These are phyloP conservation scores for Resseliella maxima DNA, from an alignment of 2,888 invertebrate genomes.

Conservation along the genomic window DNA sequence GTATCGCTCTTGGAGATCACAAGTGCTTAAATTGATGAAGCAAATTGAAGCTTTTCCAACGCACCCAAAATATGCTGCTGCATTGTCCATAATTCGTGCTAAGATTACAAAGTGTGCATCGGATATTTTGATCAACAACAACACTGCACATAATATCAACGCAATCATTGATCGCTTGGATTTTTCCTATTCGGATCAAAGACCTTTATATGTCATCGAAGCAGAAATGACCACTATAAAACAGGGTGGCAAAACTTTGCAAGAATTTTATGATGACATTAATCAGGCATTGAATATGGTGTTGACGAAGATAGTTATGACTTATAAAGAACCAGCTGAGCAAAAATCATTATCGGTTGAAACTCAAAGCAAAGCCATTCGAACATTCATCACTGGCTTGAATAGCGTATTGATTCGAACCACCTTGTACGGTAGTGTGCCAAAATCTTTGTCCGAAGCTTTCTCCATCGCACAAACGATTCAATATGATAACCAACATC, in stretches of 20 bases:
- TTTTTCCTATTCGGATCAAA: neutral
- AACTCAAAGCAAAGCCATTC: neutral
- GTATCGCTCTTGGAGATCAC: neutral
- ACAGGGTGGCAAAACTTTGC: neutral
- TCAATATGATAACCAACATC: neutral
- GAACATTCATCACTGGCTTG: neutral
- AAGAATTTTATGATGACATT: neutral
- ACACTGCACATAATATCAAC: neutral
- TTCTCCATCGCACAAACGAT: neutral
- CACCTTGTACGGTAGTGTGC: neutral
- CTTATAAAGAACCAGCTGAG: neutral
- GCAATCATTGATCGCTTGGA: neutral
- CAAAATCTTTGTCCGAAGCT: neutral
- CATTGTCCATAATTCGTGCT: neutral
- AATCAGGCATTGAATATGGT: conserved; percentile 14
- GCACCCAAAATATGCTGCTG: neutral
- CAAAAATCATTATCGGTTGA: neutral
- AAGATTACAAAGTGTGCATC: neutral
- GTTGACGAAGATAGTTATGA: neutral
- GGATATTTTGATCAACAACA: neutral
- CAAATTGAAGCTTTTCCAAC: neutral
- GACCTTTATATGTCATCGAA: neutral
- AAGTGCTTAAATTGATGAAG: neutral
- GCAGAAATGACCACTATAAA: neutral
- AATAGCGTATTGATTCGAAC: neutral